Evolutionary conservation across 2,888 invertebrate species (phyloP), one percentile per base, ranked within the genome.

Genomic region (Odontomyia ornata): DNA sequence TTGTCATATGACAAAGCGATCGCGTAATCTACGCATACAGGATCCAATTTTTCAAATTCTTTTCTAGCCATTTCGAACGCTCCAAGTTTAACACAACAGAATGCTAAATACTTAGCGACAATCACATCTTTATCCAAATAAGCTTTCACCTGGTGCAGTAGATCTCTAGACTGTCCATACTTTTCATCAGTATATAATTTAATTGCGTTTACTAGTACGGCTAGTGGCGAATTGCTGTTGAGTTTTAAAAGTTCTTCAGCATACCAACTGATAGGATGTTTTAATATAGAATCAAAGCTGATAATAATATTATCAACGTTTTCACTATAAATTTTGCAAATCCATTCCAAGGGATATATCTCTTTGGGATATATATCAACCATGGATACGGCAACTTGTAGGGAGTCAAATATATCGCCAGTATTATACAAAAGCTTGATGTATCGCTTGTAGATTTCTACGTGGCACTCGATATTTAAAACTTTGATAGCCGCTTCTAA

Each of bases 221-320:
- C 92, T 82, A 90, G 88, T 81, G 89, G 89, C 0, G 92, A 92
- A 79, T 89, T 88, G 79, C 88, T 84, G 81, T 92, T 89, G 5
- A 91, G 84, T 72, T 87, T 83, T 73, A 90, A 84, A 3, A 94
- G 86, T 78, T 85, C 84, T 64, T 89, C 86, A 72, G 88, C 87
- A 83, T 90, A 88, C 56, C 85, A 82, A 76, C 89, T 87, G 80
- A 92, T 88, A 43, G 84, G 79, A n/a, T 82, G 80, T 65, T 87
- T 84, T 71, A 88, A 83, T 71, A n/a, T 15, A 18, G 62, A 21
- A 21, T 78, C 43, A 21, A 62, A 57, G 80, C 75, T 21, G 13
- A 75, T 57, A 0, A 78, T 36, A 3, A 65, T 7, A 15, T 82
- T 78, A n/a, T 80, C 77, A 56, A 83, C 80, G 43, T 83, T 82